phyloP scores from a whole-genome alignment of 2,797 vertebrate genomes.

The Rousettus madagascariensis region DNA sequence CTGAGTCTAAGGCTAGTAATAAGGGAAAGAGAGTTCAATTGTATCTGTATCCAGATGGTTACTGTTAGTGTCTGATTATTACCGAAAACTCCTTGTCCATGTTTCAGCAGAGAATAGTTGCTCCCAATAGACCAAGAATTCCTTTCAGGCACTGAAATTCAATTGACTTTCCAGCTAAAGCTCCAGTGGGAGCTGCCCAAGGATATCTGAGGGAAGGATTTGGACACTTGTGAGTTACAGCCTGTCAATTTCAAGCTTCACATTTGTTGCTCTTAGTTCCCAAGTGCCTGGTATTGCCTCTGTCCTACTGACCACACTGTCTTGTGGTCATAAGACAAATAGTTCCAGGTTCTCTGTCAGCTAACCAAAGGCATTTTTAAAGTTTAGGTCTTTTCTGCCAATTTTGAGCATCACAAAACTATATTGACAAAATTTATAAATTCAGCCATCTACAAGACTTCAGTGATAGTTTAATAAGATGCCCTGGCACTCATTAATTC shows the following conservation, averaged over 20 bases:
- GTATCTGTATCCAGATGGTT: constrained; percentile 28
- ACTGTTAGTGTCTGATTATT: constrained; percentile 64
- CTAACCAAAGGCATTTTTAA: neutral
- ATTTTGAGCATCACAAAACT: constrained; percentile 16
- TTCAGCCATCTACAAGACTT: neutral
- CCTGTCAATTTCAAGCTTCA: constrained; percentile 42
- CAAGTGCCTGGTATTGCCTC: neutral
- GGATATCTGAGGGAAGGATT: constrained; percentile 29
- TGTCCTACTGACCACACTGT: neutral
- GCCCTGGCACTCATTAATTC: neutral
- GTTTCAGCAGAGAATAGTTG: constrained; percentile 55
- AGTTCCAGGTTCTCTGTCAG: neutral
- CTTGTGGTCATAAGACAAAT: constrained; percentile 35
- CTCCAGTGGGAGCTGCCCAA: constrained; percentile 28
- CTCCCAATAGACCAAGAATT: constrained; percentile 43
- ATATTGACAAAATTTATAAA: neutral
- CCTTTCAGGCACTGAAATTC: constrained; percentile 59
- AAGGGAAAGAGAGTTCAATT: neutral
- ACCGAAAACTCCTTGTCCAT: constrained; percentile 38
- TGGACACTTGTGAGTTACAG: constrained; percentile 56
- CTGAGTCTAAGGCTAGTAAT: neutral
- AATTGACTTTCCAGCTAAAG: constrained; percentile 57
- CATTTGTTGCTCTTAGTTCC: constrained; percentile 51
- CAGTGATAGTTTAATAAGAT: neutral
- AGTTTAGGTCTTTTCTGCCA: neutral